phyloP scores from a whole-genome alignment of 2,113 vertebrate genomes.

The Elephantulus edwardii region DNA sequence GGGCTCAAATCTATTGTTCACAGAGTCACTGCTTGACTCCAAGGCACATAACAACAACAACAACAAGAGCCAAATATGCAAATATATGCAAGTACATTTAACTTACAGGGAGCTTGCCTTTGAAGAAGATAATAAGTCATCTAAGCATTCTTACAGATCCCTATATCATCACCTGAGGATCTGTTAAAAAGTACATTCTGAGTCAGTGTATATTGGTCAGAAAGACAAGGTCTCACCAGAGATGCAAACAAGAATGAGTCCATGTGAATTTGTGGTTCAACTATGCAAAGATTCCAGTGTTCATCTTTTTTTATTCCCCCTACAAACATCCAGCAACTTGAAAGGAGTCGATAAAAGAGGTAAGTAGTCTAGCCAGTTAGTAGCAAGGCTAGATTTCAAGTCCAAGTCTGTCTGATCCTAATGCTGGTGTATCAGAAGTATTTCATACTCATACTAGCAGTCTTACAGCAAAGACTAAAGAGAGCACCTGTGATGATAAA shows the following conservation, averaged over 20 bases:
- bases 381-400: background rate
- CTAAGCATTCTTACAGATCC: no score
- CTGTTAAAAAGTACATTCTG: no score
- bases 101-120: no score
- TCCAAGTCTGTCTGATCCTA: background rate
- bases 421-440: background rate
- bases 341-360: background rate
- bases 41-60: no score
- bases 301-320: background rate
- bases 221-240: background rate
- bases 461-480: fast-evolving
- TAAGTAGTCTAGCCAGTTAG: background rate
- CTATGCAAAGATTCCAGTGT: background rate
- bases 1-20: no score
- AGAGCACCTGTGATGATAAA: background rate
- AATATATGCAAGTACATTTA: no score
- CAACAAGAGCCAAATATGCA: no score
- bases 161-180: no score
- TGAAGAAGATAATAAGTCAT: no score
- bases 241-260: background rate
- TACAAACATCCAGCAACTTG: background rate
- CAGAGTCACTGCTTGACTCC: no score
- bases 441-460: background rate
- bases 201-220: no score
- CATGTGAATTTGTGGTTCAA: background rate